Evolutionary conservation across 2,797 vertebrate genomes (phyloP).

Genomic region (Halcyon leucocephala): DNA sequence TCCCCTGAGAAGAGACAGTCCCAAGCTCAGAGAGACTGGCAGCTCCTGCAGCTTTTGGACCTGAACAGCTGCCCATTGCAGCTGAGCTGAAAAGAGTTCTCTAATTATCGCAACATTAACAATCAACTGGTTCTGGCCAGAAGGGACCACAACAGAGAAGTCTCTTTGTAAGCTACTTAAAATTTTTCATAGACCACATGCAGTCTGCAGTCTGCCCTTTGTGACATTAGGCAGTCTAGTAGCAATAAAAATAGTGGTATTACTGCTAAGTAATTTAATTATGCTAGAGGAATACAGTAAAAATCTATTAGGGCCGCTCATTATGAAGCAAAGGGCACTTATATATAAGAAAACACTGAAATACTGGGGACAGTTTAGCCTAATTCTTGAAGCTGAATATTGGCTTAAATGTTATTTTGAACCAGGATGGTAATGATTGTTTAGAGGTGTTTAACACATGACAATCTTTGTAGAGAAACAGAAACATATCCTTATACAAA

Average conservation of each 20-base stretch:
- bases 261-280: constrained; percentile 7
- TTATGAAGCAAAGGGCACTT: not conserved
- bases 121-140: constrained; percentile 17
- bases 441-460: not conserved
- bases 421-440: not conserved
- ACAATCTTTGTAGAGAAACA: not conserved
- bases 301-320: not conserved
- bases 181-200: constrained; percentile 18
- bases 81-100: constrained; percentile 33
- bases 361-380: not conserved
- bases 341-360: not conserved
- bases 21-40: not conserved
- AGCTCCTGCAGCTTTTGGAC: constrained; percentile 42
- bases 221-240: not conserved
- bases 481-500: not conserved
- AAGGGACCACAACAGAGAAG: constrained; percentile 22
- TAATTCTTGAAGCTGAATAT: not conserved
- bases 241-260: not conserved
- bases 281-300: not conserved
- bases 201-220: not conserved
- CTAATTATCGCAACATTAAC: constrained; percentile 40
- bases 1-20: not conserved
- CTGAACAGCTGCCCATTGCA: constrained; percentile 35
- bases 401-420: not conserved
- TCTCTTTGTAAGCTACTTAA: not conserved